Percentiles rank a stretch among this genome's conserved stretches.
These are phyloP conservation scores for Petroica traversi DNA, from an alignment of 2,113 vertebrate species.

Conservation along the genomic window DNA sequence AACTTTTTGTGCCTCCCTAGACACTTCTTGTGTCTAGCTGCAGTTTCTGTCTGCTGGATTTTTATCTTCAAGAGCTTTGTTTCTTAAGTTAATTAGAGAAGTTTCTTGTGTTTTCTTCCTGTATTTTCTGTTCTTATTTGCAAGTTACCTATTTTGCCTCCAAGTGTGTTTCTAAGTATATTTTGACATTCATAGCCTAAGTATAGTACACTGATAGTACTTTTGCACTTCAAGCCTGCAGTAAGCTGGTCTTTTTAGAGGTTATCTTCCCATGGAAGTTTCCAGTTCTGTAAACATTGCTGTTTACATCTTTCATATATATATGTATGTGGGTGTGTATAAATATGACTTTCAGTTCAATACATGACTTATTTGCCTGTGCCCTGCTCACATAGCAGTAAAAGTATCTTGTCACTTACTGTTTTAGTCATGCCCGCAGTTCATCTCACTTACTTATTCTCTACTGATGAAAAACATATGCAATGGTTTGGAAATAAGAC, in stretches of 20 bases:
- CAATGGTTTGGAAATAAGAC: background rate
- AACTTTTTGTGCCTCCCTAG: background rate
- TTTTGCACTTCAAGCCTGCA: background rate
- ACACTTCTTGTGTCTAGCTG: background rate
- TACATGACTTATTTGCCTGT: background rate
- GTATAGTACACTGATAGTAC: background rate
- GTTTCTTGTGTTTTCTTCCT: background rate
- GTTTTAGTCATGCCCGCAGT: background rate
- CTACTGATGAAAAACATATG: background rate
- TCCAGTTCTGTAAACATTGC: background rate
- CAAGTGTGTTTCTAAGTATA: background rate
- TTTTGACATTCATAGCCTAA: background rate
- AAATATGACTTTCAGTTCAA: background rate
- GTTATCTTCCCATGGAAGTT: background rate
- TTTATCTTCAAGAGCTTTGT: background rate
- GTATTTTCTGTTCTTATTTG: background rate
- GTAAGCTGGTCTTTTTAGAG: background rate
- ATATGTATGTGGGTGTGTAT: background rate
- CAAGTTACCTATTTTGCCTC: background rate
- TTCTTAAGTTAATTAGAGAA: background rate
- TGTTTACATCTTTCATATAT: background rate
- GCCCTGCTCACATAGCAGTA: background rate
- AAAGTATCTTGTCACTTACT: background rate
- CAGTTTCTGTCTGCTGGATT: background rate
- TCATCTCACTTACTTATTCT: background rate